Conservation (phyloP, 2,888 invertebrate genomes). For the Nemotelus nigrinus region DNA sequence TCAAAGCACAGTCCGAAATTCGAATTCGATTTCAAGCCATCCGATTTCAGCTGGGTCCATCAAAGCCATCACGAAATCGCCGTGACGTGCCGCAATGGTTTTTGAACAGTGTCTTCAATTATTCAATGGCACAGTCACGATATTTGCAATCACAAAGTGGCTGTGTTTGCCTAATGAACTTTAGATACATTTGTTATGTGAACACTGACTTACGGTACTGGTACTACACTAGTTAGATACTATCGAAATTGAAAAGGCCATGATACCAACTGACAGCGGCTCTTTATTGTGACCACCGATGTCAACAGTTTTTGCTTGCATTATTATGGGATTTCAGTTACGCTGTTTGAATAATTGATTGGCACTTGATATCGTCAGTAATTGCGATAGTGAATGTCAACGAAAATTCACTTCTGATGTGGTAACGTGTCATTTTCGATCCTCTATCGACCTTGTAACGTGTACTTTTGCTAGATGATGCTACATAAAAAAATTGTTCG, state of each 20-base stretch:
- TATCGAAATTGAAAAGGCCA: too few species aligned
- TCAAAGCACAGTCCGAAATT: too few species aligned
- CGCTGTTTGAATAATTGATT: not conserved
- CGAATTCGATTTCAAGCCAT: too few species aligned
- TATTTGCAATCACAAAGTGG: slow-evolving; percentile 27
- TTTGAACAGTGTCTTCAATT: not conserved
- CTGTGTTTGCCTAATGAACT: slow-evolving; percentile 23
- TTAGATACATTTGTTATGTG: not conserved
- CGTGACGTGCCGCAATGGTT: too few species aligned
- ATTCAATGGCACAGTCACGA: slow-evolving; percentile 26
- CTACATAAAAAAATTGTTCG: not conserved
- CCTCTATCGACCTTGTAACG: too few species aligned
- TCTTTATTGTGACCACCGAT: not conserved
- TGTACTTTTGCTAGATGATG: not conserved
- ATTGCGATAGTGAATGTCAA: too few species aligned
- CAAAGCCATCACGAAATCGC: too few species aligned
- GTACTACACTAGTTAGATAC: too few species aligned
- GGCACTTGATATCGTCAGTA: too few species aligned
- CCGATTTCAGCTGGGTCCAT: too few species aligned
- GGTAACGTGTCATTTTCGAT: too few species aligned
- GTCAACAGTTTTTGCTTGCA: not conserved
- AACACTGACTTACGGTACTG: not conserved
- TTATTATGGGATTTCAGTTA: slow-evolving; percentile 31
- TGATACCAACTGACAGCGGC: not conserved
- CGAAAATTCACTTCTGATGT: too few species aligned